Evolutionary conservation across 2,113 vertebrate species (phyloP), one percentile per base, ranked within the genome.

Genomic region (Oostethus manadensis): DNA sequence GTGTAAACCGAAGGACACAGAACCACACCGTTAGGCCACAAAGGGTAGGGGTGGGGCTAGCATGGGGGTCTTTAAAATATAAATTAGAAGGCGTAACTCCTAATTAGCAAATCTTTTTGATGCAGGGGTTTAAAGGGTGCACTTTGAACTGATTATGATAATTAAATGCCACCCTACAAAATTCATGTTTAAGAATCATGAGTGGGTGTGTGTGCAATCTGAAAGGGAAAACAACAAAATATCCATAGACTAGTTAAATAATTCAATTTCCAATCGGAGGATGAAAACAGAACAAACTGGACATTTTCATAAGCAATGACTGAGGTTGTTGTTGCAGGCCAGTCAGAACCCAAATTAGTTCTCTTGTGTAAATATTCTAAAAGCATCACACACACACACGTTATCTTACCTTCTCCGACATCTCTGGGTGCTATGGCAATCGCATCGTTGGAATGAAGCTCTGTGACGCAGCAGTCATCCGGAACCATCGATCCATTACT

Each of bases 361-460:
- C n/a, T 50, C 6, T 26, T 44, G 48, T 48, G 56, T 11, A 8
- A 61, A 66, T 44, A 47, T 17, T 10, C 18, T 40, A 46, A 51
- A 44, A 59, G 33, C 33, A 33, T 4, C n/a, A 16, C 10, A 50
- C 35, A 51, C 29, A 33, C 29, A 33, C 54, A 63, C 6, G 26
- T 10, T 23, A 6, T 51, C 87, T 91, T 93, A 98, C 96, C 96
- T 78, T 93, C 93, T 1, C 89, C 90, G 73, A 94, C 91, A 62
- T 94, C 92, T 13, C 94, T 90, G 54, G 91, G 91, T 3, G 94
- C 90, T 63, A 95, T 85, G 62, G 92, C 93, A 26, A 95, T 88
- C 45, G 89, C 94, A 59, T 89, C 92, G 56, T 89, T 94, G 18
- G 94, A 93, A 68, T 95, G 96, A 78, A 94, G 88, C 71, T 97